Percentiles rank a stretch among this genome's conserved stretches.
phyloP scores from a whole-genome alignment of 2,888 invertebrate genomes.

The Andrena praecox region DNA sequence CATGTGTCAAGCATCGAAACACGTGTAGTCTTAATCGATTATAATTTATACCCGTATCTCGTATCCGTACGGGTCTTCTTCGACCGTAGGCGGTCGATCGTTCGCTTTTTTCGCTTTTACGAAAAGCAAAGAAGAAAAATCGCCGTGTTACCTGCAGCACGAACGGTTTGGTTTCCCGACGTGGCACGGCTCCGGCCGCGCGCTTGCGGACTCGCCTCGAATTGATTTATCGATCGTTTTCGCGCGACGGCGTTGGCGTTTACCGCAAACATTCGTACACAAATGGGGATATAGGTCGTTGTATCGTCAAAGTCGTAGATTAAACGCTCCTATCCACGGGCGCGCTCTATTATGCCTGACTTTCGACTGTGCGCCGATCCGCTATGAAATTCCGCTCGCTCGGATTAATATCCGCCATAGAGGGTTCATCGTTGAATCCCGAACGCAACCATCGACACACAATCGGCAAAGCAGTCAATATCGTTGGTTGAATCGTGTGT shows the following conservation, averaged over 20 bases:
- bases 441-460: neutral
- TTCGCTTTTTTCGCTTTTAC: neutral
- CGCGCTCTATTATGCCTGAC: conserved; percentile 49
- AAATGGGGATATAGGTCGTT: conserved; percentile 71
- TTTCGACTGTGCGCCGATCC: conserved; percentile 24
- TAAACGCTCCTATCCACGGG: conserved; percentile 29
- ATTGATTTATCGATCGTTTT: conserved; percentile 79
- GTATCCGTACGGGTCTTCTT: conserved; percentile 30
- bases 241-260: conserved; percentile 65
- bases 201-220: conserved; percentile 74
- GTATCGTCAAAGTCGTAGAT: conserved; percentile 59
- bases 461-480: conserved; percentile 4
- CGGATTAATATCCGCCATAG: neutral
- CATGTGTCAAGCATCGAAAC: conserved; percentile 35
- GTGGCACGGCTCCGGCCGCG: conserved; percentile 51
- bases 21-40: conserved; percentile 53
- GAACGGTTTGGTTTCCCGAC: conserved; percentile 49
- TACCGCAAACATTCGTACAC: conserved; percentile 71
- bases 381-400: neutral
- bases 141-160: conserved; percentile 35
- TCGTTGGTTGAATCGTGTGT: neutral
- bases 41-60: conserved; percentile 48
- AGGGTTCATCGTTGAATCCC: neutral
- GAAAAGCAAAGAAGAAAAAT: conserved; percentile 25
- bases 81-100: conserved; percentile 38